Evolutionary conservation across 2,113 vertebrate genomes (phyloP).

Genomic region (Myotis lucifugus): DNA sequence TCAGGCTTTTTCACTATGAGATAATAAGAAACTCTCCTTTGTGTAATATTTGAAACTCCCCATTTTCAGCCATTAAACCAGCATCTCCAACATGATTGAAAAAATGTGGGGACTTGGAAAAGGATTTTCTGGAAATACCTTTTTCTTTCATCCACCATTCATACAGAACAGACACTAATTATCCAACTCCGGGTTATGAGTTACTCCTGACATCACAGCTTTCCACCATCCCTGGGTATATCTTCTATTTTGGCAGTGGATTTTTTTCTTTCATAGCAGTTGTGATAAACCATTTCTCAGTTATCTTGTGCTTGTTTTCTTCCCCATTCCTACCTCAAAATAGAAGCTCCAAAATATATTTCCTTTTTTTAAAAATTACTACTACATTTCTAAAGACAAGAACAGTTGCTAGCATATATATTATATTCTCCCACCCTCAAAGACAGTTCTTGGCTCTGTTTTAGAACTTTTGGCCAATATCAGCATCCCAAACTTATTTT

Average conservation of each 20-base stretch:
- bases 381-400: neutral
- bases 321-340: neutral
- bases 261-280: neutral
- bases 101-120: neutral
- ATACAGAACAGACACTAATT: neutral
- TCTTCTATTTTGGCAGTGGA: neutral
- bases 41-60: neutral
- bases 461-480: neutral
- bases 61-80: neutral
- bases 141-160: neutral
- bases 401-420: neutral
- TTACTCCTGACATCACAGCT: neutral
- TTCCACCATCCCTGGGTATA: neutral
- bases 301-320: neutral
- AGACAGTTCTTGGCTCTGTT: neutral
- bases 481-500: neutral
- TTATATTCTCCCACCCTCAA: neutral
- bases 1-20: neutral
- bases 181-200: neutral
- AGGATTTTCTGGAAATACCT: neutral
- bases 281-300: neutral
- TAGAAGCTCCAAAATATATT: neutral
- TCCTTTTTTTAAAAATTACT: neutral
- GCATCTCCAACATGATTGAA: neutral
- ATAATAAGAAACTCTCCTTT: neutral